phyloP scores from a whole-genome alignment of 2,888 invertebrate species.

The Saturnia pavonia region DNA sequence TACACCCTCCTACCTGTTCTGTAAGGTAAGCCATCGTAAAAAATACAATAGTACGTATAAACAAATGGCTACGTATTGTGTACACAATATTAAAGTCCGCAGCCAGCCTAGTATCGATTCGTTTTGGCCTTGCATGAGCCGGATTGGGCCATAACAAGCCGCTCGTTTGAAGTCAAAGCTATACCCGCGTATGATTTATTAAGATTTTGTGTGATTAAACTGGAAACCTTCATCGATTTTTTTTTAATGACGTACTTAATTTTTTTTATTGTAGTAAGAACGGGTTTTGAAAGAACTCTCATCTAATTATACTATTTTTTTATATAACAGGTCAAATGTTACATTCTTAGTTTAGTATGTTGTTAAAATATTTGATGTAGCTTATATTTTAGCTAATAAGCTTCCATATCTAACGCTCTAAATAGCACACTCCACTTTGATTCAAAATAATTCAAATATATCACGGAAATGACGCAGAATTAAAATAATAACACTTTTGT shows the following conservation, averaged over 20 bases:
- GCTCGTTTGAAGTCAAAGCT: constrained; percentile 6
- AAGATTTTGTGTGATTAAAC: constrained; percentile 12
- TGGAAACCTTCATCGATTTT: constrained; percentile 6
- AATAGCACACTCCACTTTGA: no score
- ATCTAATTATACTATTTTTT: background rate
- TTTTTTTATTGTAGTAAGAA: background rate
- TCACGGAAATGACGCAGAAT: no score
- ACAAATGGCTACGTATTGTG: constrained; percentile 14
- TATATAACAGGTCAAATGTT: background rate
- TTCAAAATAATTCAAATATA: no score
- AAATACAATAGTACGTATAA: constrained; percentile 9
- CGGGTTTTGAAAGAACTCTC: background rate
- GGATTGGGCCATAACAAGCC: constrained; percentile 14
- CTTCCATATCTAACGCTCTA: no score
- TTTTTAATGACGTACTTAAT: constrained; percentile 1
- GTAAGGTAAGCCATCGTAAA: background rate
- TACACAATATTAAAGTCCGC: constrained; percentile 14
- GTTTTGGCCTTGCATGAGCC: constrained; percentile 14
- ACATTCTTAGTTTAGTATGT: no score
- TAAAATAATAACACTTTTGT: no score
- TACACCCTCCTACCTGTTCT: background rate
- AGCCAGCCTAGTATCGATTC: constrained; percentile 10
- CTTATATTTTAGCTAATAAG: no score
- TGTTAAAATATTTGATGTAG: no score
- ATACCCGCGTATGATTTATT: constrained; percentile 14